Evolutionary conservation across 2,888 invertebrate species (phyloP), one percentile per base, ranked within the genome.

Genomic region (Chrysotoxum bicinctum): DNA sequence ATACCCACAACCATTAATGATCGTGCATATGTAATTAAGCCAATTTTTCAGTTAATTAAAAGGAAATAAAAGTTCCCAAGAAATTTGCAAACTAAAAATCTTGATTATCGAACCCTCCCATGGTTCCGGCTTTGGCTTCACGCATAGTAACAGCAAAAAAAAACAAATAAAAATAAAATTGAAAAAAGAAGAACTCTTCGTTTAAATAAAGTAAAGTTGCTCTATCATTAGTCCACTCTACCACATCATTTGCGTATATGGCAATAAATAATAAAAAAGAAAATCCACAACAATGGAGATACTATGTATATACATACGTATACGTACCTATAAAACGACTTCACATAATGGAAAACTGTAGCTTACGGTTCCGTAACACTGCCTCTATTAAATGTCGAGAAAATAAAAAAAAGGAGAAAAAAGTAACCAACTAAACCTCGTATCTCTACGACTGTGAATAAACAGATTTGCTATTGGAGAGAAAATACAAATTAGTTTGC

Each of bases 351-450:
- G 1, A 75, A 66, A 85, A 76, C 85, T 77, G 81, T 81, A 85
- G 85, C 76, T 73, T 81, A 85, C 62, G 85, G 85, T 85, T 85
- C 85, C 85, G 85, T 81, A 81, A 85, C 85, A 85, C 85, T 85
- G 85, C 72, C 48, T 81, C 68, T 77, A 73, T 73, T 81, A 85
- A 85, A 69, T 76, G 84, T n/a, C 60, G 56, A 32, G 60, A 16
- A 68, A 68, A 58, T 30, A 32, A 58, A 16, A 32, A 35, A 52
- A 23, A 45, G 50, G 26, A 37, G 2, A 12, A 43, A 43, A 45
- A 43, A 45, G 10, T 0, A 30, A 19, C 12, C 26, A 54, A n/a
- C 26, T 54, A 23, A 14, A 37, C 9, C 16, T 48, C 4, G 6
- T 26, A 26, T 21, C 10, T 60, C 72, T 66, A 54, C 58, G 40